Conservation (phyloP, 2,888 invertebrate genomes). For the Drosophila pegasa region DNA sequence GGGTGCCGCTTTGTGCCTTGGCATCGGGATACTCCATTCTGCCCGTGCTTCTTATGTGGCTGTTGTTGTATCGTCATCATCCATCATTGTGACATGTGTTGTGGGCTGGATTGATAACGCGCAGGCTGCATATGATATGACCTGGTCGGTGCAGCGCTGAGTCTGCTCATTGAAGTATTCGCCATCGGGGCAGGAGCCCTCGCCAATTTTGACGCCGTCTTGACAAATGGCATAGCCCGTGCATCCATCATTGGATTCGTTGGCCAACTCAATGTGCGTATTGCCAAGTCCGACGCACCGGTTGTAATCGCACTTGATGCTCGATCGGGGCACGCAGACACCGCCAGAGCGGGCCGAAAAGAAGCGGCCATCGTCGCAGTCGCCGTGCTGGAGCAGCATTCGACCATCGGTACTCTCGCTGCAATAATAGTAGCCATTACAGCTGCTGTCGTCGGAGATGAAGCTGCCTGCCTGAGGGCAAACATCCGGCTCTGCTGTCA, state of each 20-base stretch:
- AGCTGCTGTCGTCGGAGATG: slow-evolving; percentile 70
- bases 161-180: slow-evolving; percentile 76
- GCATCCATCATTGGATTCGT: slow-evolving; percentile 75
- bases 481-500: slow-evolving; percentile 43
- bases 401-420: slow-evolving; percentile 23
- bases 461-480: slow-evolving; percentile 68
- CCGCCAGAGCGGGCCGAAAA: slow-evolving; percentile 70
- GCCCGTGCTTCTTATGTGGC: slow-evolving; percentile 7
- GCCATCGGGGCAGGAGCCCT: slow-evolving; percentile 66
- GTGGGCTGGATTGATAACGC: slow-evolving; percentile 37
- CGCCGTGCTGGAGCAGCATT: slow-evolving; percentile 59
- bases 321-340: slow-evolving; percentile 70
- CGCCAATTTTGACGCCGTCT: slow-evolving; percentile 69
- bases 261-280: slow-evolving; percentile 73
- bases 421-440: slow-evolving; percentile 81
- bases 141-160: slow-evolving; percentile 71
- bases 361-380: slow-evolving; percentile 69
- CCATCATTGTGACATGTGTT: slow-evolving; percentile 27
- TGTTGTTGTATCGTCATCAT: slow-evolving; percentile 42
- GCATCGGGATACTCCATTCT: background rate
- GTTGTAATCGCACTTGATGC: slow-evolving; percentile 65
- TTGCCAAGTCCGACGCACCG: slow-evolving; percentile 76
- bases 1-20: background rate
- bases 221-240: slow-evolving; percentile 78
- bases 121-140: slow-evolving; percentile 74